A percentile compares a stretch with the other conserved stretches of the same genome.
Conservation (phyloP, 2,888 invertebrate genomes). For the Athrips mouffetella region DNA sequence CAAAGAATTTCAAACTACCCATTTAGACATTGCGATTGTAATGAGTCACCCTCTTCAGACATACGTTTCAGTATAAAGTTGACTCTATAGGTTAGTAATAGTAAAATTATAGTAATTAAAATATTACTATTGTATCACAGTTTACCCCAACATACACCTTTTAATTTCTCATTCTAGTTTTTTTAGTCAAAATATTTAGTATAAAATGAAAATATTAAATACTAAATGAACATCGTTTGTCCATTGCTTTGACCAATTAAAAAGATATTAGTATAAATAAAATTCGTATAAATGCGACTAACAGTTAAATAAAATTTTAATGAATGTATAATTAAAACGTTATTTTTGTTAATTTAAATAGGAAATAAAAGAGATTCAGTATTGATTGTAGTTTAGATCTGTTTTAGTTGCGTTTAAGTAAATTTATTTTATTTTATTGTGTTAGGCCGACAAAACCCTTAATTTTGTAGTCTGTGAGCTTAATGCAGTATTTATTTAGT, state of each 20-base stretch:
- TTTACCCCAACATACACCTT: too few species aligned
- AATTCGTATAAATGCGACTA: background rate
- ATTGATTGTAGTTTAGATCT: constrained; percentile 31
- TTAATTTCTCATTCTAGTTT: too few species aligned
- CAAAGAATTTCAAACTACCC: too few species aligned
- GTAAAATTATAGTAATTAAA: too few species aligned
- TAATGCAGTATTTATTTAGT: constrained; percentile 1
- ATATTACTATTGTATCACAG: too few species aligned
- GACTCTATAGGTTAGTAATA: too few species aligned
- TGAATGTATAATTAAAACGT: background rate
- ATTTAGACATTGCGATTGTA: too few species aligned
- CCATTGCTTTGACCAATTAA: constrained; percentile 9
- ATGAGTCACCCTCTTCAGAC: too few species aligned
- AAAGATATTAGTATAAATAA: constrained; percentile 4
- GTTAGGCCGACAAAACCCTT: constrained; percentile 60
- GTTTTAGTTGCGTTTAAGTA: constrained; percentile 11
- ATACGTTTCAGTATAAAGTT: too few species aligned
- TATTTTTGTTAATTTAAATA: background rate
- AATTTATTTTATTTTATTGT: constrained; percentile 20
- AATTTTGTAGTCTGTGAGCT: constrained; percentile 39
- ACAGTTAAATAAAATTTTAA: background rate
- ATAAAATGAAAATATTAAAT: background rate
- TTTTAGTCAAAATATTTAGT: too few species aligned
- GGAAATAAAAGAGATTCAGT: constrained; percentile 26
- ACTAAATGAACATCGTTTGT: background rate